Evolutionary conservation across 2,113 vertebrate species (phyloP).

Genomic region (Corvus moneduloides): DNA sequence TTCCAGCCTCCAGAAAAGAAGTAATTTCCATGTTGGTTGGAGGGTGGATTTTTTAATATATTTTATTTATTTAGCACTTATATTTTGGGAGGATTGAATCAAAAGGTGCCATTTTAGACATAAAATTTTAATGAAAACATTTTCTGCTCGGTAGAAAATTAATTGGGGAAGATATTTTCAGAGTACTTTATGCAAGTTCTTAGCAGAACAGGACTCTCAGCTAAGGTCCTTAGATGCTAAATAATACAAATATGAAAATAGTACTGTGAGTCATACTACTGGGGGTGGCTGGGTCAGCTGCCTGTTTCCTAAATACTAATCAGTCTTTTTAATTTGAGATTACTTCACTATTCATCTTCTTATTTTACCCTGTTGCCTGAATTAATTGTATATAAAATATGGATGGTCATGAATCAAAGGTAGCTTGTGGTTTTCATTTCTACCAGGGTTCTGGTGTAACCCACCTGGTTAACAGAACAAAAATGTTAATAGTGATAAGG

Average conservation of each 20-base stretch:
- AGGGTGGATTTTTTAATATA: background rate
- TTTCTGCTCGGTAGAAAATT: background rate
- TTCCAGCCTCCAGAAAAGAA: background rate
- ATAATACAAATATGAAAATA: slow-evolving; percentile 47
- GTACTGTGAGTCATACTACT: background rate
- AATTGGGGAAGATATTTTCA: background rate
- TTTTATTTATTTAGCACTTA: background rate
- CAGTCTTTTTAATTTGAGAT: slow-evolving; percentile 34
- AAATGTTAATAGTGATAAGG: background rate
- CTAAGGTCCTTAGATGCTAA: slow-evolving; percentile 20
- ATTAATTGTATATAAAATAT: background rate
- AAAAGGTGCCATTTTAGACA: background rate
- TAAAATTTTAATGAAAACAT: background rate
- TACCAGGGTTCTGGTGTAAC: background rate
- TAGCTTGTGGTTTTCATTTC: background rate
- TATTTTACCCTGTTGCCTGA: background rate
- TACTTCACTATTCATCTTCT: background rate
- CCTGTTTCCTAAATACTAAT: slow-evolving; percentile 30
- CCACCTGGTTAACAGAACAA: background rate
- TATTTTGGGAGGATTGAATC: background rate
- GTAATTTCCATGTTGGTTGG: background rate
- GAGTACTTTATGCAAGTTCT: background rate
- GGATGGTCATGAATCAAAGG: background rate
- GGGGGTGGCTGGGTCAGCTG: slow-evolving; percentile 28
- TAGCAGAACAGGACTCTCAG: background rate